phyloP scores from a whole-genome alignment of 2,113 vertebrate genomes.

The Indri indri region DNA sequence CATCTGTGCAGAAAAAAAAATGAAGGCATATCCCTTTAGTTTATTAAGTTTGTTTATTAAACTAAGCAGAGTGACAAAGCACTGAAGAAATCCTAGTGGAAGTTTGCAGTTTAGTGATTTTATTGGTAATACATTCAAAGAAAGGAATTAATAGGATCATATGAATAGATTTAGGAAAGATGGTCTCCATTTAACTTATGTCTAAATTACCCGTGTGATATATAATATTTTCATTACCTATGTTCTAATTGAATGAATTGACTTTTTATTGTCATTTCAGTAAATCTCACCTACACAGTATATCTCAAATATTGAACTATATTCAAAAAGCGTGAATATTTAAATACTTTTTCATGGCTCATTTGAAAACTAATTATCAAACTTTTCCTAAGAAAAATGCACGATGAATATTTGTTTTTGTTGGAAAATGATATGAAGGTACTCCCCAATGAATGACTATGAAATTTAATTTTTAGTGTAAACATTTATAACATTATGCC shows the following conservation, averaged over 20 bases:
- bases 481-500: neutral
- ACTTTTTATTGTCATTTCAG: neutral
- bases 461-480: constrained; percentile 26
- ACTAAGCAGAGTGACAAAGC: neutral
- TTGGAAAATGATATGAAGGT: neutral
- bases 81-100: neutral
- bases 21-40: neutral
- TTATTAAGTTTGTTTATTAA: constrained; percentile 34
- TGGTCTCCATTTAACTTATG: neutral
- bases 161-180: neutral
- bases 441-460: neutral
- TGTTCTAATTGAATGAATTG: neutral
- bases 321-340: neutral
- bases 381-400: neutral
- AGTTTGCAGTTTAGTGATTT: neutral
- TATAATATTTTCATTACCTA: neutral
- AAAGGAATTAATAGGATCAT: neutral
- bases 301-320: neutral
- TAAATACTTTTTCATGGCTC: neutral
- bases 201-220: neutral
- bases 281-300: neutral
- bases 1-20: constrained; percentile 24
- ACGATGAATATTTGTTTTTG: neutral
- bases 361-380: constrained; percentile 39
- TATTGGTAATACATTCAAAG: neutral